Base-by-base conservation (phyloP, 2,113 vertebrate genomes). In the Eudyptes chrysolophus region DNA sequence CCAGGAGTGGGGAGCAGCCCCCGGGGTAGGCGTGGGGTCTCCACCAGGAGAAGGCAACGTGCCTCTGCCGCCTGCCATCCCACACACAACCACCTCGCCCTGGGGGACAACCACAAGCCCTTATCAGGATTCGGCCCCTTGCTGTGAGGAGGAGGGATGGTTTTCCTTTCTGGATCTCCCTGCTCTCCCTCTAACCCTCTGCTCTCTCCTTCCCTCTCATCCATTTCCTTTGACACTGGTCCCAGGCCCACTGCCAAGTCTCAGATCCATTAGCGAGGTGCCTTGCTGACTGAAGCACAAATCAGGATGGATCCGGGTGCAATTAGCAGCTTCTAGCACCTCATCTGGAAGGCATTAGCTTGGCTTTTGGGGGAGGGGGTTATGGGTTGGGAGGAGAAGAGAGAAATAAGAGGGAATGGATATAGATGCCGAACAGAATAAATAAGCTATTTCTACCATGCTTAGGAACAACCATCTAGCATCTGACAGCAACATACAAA, bases 321-420 rank as follows among this genome's bases (percentile, higher is more conserved):
- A 98, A 98, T 98, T 98, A 98, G 97, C 98, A 98, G 97, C 97
- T 98, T 98, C 98, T 98, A 95, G 87, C 98, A 98, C 98, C 98
- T 98, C 98, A 98, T 98, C 98, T 98, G 98, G 98, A 98, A 98
- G 97, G 95, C 98, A 98, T 98, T 98, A 98, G 90, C 94, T 94
- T 93, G 94, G 72, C 30, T 96, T 97, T 96, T 96, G 96, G 78
- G 95, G 94, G 92, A 92, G 75, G 96, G 91, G 61, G 70, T 82
- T 93, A 94, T 62, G 96, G 38, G 42, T 49, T 84, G 69, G 90
- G 96, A 96, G 69, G 71, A 95, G 89, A 90, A 95, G 80, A 89
- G 79, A 90, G 74, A 58, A 94, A 38, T 87, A 87, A 81, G 76
- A 94, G 20, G 74, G 96, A 97, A 85, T 92, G 94, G 86, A 94